Base-by-base conservation (phyloP, 37 sponge, comb jelly and placozoan species). In the Ianthella basta region DNA sequence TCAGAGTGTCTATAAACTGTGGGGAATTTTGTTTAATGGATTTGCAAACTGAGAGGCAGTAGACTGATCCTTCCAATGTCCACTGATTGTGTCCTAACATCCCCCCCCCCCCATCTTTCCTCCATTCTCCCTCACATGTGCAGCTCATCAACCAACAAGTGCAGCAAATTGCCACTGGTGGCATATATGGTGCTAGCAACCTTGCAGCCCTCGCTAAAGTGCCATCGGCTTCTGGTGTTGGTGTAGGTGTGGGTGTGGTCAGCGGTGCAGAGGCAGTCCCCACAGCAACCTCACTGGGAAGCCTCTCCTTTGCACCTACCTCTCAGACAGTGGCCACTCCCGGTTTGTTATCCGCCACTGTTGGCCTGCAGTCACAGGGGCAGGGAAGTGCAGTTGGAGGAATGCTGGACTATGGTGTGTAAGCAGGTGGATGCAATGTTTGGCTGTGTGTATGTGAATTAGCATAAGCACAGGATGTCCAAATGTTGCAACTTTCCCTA, bases 281-380 rank as follows among this genome's bases (percentile, higher is more conserved):
- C 70, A 24, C 32, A 23, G 44, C 37, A 36, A 75, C 78, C 16
- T 44, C 44, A 0, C 53, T 40, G 78, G 54, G 54, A 3, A 44
- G 50, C 50, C 50, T 44, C 6, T 44, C 50, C 50, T 44, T 44
- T 44, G 50, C 50, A 44, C 50, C 50, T 44, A 44, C 50, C 50
- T 44, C 50, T 44, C 50, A 44, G 50, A 44, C 50, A 44, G 50
- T 44, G 53, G 23, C 78, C 14, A 50, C 78, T 23, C 78, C 78
- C 53, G 78, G 78, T 38, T n/a, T 75, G 78, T 44, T 75, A 4
- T 75, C 78, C 5, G 78, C 78, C 78, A 75, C 78, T 20, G 78
- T 75, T 13, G 78, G 78, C 16, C 53, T 75, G 54, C 78, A 75
- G 53, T 25, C 37, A 8, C 50, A 44, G 8, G 50, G 50, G 50